Base-by-base conservation (phyloP, 1,140 invertebrate genomes). In the Lucilia sericata region DNA sequence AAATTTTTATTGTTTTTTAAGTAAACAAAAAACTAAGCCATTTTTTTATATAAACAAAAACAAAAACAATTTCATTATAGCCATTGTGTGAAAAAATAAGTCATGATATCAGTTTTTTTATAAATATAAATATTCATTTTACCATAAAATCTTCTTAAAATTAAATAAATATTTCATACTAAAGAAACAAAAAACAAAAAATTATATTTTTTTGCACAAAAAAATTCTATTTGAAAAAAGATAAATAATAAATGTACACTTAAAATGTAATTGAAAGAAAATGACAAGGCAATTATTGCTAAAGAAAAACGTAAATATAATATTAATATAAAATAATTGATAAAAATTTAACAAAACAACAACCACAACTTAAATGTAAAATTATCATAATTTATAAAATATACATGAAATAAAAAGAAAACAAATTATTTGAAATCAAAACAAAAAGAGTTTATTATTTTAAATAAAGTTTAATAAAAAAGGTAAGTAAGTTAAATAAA, bases 231-330 rank as follows among this genome's bases (percentile, higher is more conserved):
- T n/a, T n/a, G n/a, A n/a, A n/a, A n/a, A n/a, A n/a, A n/a, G n/a
- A n/a, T n/a, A n/a, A n/a, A n/a, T n/a, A 21, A 30, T 30, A 30
- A 30, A 30, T 34, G n/a, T 51, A 49, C 76, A 80, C 42, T 51
- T 80, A 49, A 80, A 80, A 25, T 76, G n/a, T 21, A 49, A 80
- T 80, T 80, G 76, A 14, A 14, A 55, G 42, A 80, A 80, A 25
- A 80, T 80, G 76, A 80, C 76, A 80, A 80, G 49, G 76, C 76
- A 80, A 80, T 80, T 80, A 80, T 80, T 80, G 76, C 76, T 49
- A 80, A 80, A 51, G 49, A 80, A 36, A 80, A 80, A 80, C 1
- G 25, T 30, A 30, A 30, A 30, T 30, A 30, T 80, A 25, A 17
- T 5, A 60, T 17, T n/a, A 60, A 60, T 17, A 55, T 65, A 25